phyloP scores from a whole-genome alignment of 2,888 invertebrate species.

The Linnaemya vulpina region DNA sequence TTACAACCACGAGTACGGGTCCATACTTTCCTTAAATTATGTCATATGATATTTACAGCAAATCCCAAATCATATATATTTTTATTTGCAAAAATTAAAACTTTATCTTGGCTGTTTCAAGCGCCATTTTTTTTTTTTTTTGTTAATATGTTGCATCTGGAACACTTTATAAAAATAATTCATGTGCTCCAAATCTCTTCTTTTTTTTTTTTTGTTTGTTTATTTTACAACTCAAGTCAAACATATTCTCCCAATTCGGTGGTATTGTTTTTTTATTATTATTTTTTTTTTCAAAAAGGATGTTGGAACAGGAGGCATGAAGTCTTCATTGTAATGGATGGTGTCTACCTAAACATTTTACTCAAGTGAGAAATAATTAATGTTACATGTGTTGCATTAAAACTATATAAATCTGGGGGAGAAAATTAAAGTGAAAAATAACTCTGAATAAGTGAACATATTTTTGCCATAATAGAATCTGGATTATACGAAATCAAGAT shows the following conservation, averaged over 20 bases:
- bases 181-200: conserved; percentile 42
- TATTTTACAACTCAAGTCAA: background rate
- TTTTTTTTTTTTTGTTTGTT: background rate
- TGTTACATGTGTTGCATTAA: conserved; percentile 65
- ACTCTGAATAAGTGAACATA: conserved; percentile 1
- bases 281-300: background rate
- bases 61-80: no score
- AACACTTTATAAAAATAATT: conserved; percentile 2
- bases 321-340: conserved; percentile 52
- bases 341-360: conserved; percentile 39
- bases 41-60: no score
- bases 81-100: background rate
- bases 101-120: conserved; percentile 1
- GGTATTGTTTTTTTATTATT: no score
- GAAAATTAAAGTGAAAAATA: background rate
- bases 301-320: background rate
- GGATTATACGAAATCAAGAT: background rate
- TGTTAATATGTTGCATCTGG: conserved; percentile 16
- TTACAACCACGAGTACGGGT: no score
- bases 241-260: background rate
- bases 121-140: background rate
- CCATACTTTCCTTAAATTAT: no score
- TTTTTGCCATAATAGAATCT: conserved; percentile 3
- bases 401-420: conserved; percentile 6
- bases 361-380: conserved; percentile 67